Evolutionary conservation across 2,888 invertebrate species (phyloP), one percentile per base, ranked within the genome.

Genomic region (Lydus trimaculatus): DNA sequence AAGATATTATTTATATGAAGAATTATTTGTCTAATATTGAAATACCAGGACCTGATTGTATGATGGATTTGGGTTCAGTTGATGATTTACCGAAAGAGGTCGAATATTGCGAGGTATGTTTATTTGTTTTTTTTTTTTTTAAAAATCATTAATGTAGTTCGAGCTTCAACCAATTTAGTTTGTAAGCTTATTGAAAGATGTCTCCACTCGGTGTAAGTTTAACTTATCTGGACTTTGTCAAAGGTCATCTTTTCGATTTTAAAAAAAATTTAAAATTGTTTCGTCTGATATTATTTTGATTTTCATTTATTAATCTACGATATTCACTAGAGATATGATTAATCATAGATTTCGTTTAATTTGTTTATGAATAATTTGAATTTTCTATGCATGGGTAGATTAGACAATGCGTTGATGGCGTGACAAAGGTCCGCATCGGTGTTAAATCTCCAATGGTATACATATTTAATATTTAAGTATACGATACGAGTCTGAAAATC

Each of bases 51-150:
- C 65, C 71, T 4, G 72, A 73, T 25, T 66, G 64, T 52, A 61
- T 69, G 31, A 63, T 81, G 61, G 75, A 77, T 68, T 77, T 82
- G 23, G 79, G 76, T 48, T 81, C 80, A 6, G 76, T 82, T 11
- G 83, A 84, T 52, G 83, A 85, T 76, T 80, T 85, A 63, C 80
- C 80, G 58, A 82, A 83, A 69, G 84, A 85, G 74, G 83, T 85
- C 56, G 83, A 83, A 67, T 77, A 78, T 65, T 84, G 82, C 73
- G 81, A 84, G 76, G 85, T 85, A 77, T 84, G 84, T 83, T 15
- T 20, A 0, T 23, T 64, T 56, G 3, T 43, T 5, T 39, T 23
- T 15, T 39, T 33, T 23, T 60, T 59, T n/a, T 15, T n/a, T 3
- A 25, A 8, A 17, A 28, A 31, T 17, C 7, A 59, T 52, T 8